Base-by-base conservation (phyloP, 37 sponge, comb jelly and placozoan species). In the Spongia lamella region DNA sequence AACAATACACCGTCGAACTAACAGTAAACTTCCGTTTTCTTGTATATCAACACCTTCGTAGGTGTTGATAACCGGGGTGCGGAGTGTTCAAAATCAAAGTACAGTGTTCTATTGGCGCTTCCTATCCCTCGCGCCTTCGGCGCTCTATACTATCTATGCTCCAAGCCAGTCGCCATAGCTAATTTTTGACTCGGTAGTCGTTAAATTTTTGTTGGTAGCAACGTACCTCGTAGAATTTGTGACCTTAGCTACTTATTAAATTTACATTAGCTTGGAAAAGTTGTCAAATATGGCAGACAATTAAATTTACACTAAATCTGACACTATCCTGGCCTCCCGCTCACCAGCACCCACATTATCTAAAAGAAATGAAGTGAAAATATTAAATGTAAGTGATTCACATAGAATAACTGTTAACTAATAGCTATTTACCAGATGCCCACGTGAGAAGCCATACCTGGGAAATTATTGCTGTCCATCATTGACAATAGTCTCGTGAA, bases 401-500 rank as follows among this genome's bases (percentile, higher is more conserved):
- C 5, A 43, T 43, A 43, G 5, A 9, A 9, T 9, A 13, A 43
- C 47, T 43, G 47, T 43, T 43, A 43, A 43, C 5, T 43, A 43
- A 43, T 43, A n/a, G n/a, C n/a, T n/a, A n/a, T n/a, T n/a, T n/a
- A 43, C 5, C 47, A 16, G n/a, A 27, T 63, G 65, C n/a, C 6
- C 20, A 31, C 32, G 13, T 6, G 11, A 7, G 32, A 25, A 13
- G 39, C 40, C 5, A 47, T 50, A 89, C 96, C 90, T 70, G 85
- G 79, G 35, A 90, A 96, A 75, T 96, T 96, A 63, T 96, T 96
- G 67, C 90, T 89, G 83, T 96, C 97, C 97, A 96, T 96, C n/a
- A n/a, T n/a, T n/a, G n/a, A n/a, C n/a, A n/a, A n/a, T n/a, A n/a
- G n/a, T n/a, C n/a, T n/a, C n/a, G n/a, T n/a, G n/a, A n/a, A n/a